These are phyloP conservation scores for Phenganax marumi DNA, from an alignment of 92 coral and sea anemone species.

Conservation along the genomic window DNA sequence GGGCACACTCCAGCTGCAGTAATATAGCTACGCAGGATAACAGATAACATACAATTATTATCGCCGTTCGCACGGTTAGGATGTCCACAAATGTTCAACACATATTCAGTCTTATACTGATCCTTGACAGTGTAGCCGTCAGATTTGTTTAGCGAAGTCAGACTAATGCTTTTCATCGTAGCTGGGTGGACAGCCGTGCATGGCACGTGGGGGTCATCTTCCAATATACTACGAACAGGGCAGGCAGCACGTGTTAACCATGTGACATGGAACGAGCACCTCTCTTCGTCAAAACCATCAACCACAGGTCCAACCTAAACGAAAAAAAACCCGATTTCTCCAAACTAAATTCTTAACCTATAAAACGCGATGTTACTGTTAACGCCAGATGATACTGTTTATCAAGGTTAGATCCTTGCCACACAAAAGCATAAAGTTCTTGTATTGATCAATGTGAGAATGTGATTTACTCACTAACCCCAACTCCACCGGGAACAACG, in stretches of 20 bases:
- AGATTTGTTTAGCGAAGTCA: background rate
- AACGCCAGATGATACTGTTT: too few species aligned
- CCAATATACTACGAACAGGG: conserved; percentile 50
- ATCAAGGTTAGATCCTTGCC: too few species aligned
- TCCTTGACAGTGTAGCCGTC: background rate
- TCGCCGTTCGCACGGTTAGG: background rate
- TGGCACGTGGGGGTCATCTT: background rate
- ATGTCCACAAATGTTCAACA: conserved; percentile 1
- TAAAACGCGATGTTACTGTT: background rate
- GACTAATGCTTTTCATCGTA: conserved; percentile 10
- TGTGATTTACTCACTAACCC: conserved; percentile 12
- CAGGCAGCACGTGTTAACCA: conserved; percentile 94
- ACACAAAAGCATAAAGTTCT: too few species aligned
- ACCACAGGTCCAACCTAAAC: conserved; percentile 73
- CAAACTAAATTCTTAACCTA: background rate
- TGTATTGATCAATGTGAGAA: background rate
- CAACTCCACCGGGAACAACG: conserved; percentile 20
- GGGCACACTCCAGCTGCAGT: too few species aligned
- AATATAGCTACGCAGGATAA: background rate
- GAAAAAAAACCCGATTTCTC: background rate
- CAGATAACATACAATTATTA: background rate
- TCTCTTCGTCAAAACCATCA: conserved; percentile 50
- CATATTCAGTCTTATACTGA: background rate
- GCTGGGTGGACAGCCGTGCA: conserved; percentile 37
- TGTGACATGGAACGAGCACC: conserved; percentile 71